Evolutionary conservation across 35 echinoderm and acorn worm species (phyloP).

Genomic region (Diadema setosum): DNA sequence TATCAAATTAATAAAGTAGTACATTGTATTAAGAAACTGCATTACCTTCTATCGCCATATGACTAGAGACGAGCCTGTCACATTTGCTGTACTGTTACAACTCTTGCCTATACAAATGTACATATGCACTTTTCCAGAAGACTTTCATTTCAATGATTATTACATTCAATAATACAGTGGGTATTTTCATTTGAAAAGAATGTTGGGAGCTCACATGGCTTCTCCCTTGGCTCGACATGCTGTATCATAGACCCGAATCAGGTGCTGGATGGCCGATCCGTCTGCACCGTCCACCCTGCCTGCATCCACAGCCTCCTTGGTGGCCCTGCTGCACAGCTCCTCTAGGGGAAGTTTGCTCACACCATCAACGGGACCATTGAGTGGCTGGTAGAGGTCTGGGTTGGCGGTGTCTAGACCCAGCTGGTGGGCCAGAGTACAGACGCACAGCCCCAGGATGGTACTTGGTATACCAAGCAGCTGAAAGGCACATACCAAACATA

Average conservation of each 20-base stretch:
- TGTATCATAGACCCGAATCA: constrained; percentile 1
- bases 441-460: constrained; percentile 42
- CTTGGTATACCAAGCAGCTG: constrained; percentile 57
- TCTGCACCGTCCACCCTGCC: background rate
- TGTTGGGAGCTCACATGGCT: constrained; percentile 24
- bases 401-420: constrained; percentile 45
- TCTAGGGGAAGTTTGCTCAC: constrained; percentile 58
- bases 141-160: too few species aligned
- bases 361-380: constrained; percentile 25
- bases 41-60: too few species aligned
- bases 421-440: constrained; percentile 48
- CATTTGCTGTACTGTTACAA: too few species aligned
- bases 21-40: too few species aligned
- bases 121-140: too few species aligned
- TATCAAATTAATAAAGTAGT: too few species aligned
- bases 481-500: too few species aligned
- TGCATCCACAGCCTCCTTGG: constrained; percentile 28
- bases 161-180: too few species aligned
- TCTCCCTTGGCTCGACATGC: background rate
- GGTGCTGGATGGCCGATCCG: background rate
- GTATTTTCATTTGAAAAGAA: too few species aligned
- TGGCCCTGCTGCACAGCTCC: constrained; percentile 62
- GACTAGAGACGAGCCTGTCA: too few species aligned
- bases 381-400: background rate
- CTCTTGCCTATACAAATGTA: too few species aligned